These are phyloP conservation scores for Chloropsis cyanopogon DNA, from an alignment of 2,113 vertebrate genomes.

Conservation along the genomic window DNA sequence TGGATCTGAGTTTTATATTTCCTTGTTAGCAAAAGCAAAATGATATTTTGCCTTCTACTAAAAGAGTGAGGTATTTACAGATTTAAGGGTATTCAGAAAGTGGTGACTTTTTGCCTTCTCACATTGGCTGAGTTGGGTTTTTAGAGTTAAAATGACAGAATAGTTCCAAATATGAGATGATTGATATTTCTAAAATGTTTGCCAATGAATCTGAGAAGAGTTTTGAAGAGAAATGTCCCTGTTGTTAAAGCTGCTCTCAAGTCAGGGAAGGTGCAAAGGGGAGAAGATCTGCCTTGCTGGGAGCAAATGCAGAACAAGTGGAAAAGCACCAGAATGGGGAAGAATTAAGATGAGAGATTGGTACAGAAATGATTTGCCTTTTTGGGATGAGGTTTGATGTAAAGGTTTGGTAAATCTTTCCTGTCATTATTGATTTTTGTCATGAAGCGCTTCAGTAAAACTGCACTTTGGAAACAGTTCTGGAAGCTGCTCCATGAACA, in stretches of 20 bases:
- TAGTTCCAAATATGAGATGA: not conserved
- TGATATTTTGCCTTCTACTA: not conserved
- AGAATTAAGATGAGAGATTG: not conserved
- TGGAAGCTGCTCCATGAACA: not conserved
- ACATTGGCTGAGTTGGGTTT: not conserved
- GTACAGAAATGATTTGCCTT: not conserved
- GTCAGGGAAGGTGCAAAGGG: not conserved
- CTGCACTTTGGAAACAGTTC: not conserved
- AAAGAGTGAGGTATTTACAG: not conserved
- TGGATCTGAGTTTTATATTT: not conserved
- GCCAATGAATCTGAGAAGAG: not conserved
- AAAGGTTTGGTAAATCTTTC: not conserved
- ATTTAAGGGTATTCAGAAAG: not conserved
- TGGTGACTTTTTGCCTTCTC: not conserved
- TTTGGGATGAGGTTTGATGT: not conserved
- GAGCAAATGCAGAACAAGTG: not conserved
- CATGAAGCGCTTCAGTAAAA: not conserved
- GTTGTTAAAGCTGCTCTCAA: not conserved
- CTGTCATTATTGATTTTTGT: not conserved
- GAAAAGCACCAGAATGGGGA: not conserved
- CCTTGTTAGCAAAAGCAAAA: not conserved
- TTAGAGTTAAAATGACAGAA: not conserved
- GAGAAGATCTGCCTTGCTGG: not conserved
- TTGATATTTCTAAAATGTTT: not conserved
- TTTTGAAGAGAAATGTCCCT: not conserved